Base-by-base conservation (phyloP, 2,113 vertebrate genomes). In the Sapajus apella region DNA sequence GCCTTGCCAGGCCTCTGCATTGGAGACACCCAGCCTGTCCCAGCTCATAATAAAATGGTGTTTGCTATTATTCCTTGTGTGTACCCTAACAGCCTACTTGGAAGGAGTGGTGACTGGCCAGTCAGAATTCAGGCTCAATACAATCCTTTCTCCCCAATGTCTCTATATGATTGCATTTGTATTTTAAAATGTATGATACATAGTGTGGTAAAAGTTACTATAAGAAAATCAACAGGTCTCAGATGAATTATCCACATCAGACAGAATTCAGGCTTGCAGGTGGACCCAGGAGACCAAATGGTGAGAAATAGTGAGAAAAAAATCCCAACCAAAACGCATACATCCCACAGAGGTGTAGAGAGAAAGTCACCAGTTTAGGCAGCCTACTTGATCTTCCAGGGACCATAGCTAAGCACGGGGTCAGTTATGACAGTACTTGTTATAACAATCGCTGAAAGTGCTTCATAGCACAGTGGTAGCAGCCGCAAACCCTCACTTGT, bases 401-500 rank as follows among this genome's bases (percentile, higher is more conserved):
- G 9, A 64, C 40, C 64, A 30, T 8, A 86, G 84, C 10, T 47
- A 9, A 55, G 35, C 55, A 20, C 50, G 30, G 40, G n/a, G 16
- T 30, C n/a, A 35, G 23, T 30, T 52, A 20, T 5, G 55, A 30
- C n/a, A 20, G 40, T 37, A 16, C 45, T 70, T 58, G 21, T 66
- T 55, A 0, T 8, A 27, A 52, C 23, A 12, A 61, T 21, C 76
- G 58, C 20, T 3, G 2, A 5, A 4, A 55, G 20, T 25, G n/a
- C 52, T 30, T 30, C 27, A 0, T 14, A 43, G 61, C 37, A 6
- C 17, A 1, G 14, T 13, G 16, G 72, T 11, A 12, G 27, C 43
- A 64, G 27, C 11, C 10, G 18, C 43, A 10, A 2, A 9, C 7
- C 17, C 47, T 45, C 2, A 3, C 25, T 8, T 2, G 12, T 32